Conservation (phyloP, 2,113 vertebrate species). For the Mesembrinibis cayennensis region DNA sequence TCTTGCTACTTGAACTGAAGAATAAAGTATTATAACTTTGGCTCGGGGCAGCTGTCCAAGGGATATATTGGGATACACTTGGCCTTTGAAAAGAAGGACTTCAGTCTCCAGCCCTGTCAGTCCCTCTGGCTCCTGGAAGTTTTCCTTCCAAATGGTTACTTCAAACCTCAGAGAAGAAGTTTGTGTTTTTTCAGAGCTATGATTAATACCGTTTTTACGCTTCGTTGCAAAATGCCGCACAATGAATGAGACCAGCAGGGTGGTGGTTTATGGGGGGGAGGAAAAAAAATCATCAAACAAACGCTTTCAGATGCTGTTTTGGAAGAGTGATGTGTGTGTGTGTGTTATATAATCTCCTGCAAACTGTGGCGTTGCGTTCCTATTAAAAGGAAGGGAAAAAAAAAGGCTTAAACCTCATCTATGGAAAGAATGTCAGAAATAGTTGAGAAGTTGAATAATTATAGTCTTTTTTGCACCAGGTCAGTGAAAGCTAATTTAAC, state of each 20-base stretch:
- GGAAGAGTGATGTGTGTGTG: conserved; percentile 5
- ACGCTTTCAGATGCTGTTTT: conserved; percentile 14
- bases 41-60: conserved; percentile 42
- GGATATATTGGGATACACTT: conserved; percentile 62
- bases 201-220: conserved; percentile 62
- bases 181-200: conserved; percentile 51
- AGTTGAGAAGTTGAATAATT: conserved; percentile 33
- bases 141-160: conserved; percentile 59
- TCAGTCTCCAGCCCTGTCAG: conserved; percentile 46
- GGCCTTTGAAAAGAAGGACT: conserved; percentile 59
- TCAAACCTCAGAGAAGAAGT: conserved; percentile 54
- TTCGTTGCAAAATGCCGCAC: conserved; percentile 42
- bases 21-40: conserved; percentile 55
- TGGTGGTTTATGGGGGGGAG: conserved; percentile 5
- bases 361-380: neutral
- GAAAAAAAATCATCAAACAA: neutral
- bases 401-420: conserved; percentile 16
- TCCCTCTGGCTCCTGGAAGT: conserved; percentile 59
- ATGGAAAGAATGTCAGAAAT: conserved; percentile 20
- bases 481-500: neutral
- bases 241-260: conserved; percentile 57
- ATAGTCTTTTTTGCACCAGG: neutral
- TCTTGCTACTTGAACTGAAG: conserved; percentile 38
- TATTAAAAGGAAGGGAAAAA: neutral
- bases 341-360: conserved; percentile 5